Percentiles rank a stretch among this genome's conserved stretches.
These are phyloP conservation scores for Xerus rutilus DNA, from an alignment of 2,797 vertebrate genomes.

Conservation along the genomic window DNA sequence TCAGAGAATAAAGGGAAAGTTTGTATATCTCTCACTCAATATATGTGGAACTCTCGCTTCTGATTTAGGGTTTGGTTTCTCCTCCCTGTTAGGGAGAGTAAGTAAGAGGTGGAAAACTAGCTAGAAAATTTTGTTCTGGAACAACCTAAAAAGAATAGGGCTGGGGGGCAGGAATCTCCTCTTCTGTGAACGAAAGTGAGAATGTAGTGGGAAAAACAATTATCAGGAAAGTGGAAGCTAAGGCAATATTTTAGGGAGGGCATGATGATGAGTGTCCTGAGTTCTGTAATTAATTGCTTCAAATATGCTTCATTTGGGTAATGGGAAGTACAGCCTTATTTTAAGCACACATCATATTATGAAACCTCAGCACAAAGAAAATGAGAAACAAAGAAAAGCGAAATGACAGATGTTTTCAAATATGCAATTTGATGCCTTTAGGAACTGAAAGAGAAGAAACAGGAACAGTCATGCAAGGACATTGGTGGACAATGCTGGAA, in stretches of 20 bases:
- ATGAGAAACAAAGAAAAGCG: constrained; percentile 31
- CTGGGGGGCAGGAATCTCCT: not conserved
- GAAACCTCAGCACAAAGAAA: constrained; percentile 68
- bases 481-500: not conserved
- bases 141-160: not conserved
- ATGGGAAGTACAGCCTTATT: constrained; percentile 52
- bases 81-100: not conserved
- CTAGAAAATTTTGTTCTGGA: not conserved
- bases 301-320: constrained; percentile 59
- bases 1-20: not conserved
- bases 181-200: not conserved
- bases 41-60: not conserved
- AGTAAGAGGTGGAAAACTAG: not conserved
- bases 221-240: not conserved
- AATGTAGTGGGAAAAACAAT: not conserved
- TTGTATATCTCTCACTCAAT: not conserved
- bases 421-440: constrained; percentile 17
- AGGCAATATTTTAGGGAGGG: not conserved
- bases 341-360: constrained; percentile 60
- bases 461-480: not conserved
- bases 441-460: constrained; percentile 26
- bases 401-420: constrained; percentile 70
- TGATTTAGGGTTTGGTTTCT: not conserved
- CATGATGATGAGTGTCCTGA: not conserved
- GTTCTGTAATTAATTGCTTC: constrained; percentile 56